These are phyloP conservation scores for Threskiornis aethiopicus DNA, from an alignment of 2,797 vertebrate genomes.

Conservation along the genomic window DNA sequence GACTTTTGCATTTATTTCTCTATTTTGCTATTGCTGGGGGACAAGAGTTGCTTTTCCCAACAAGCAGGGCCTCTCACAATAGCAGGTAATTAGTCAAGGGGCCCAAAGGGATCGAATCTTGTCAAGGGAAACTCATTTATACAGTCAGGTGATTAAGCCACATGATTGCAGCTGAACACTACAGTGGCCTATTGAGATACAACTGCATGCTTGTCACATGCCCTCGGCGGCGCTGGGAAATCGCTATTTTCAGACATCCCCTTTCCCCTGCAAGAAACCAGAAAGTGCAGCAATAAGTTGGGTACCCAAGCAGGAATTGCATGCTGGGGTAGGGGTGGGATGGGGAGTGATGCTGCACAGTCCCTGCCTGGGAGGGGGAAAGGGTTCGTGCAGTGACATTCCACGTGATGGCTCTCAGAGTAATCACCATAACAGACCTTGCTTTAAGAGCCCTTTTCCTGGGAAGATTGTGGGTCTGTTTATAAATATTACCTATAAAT, in stretches of 20 bases:
- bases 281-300: background rate
- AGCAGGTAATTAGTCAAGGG: slow-evolving; percentile 70
- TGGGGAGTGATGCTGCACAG: accelerated
- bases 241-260: background rate
- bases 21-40: slow-evolving; percentile 44
- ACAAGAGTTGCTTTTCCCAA: slow-evolving; percentile 46
- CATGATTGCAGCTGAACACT: slow-evolving; percentile 48
- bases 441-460: background rate
- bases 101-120: slow-evolving; percentile 56
- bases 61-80: slow-evolving; percentile 49
- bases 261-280: background rate
- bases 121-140: slow-evolving; percentile 66
- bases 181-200: slow-evolving; percentile 22
- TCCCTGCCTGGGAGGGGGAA: background rate
- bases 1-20: slow-evolving; percentile 39
- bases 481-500: slow-evolving; percentile 51
- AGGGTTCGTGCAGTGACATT: background rate
- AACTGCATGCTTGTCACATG: slow-evolving; percentile 9
- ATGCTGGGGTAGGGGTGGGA: background rate
- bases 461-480: background rate
- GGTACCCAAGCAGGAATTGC: background rate
- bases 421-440: background rate
- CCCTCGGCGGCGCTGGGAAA: background rate
- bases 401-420: background rate
- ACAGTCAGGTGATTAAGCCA: slow-evolving; percentile 66